phyloP scores from a whole-genome alignment of 2,888 invertebrate genomes.

The Scaptomyza caliginosa region DNA sequence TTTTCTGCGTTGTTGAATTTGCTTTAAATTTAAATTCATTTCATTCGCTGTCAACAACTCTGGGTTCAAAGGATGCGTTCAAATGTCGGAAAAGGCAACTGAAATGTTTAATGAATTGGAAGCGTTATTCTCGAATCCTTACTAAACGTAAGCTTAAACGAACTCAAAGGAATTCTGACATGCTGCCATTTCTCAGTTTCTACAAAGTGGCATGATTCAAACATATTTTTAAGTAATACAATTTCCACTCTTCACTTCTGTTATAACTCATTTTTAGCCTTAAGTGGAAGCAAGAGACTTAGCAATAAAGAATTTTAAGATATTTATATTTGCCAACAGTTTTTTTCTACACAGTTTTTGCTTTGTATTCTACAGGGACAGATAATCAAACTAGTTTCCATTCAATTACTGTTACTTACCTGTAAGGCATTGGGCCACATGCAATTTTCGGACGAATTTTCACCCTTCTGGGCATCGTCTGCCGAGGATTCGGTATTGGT shows the following conservation, averaged over 20 bases:
- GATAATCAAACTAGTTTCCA: background rate
- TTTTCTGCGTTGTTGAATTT: constrained; percentile 46
- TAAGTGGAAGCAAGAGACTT: background rate
- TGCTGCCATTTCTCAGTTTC: background rate
- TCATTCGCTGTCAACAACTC: constrained; percentile 24
- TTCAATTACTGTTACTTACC: constrained; percentile 87
- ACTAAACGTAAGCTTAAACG: constrained; percentile 12
- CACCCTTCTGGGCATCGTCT: constrained; percentile 48
- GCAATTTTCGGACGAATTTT: constrained; percentile 85
- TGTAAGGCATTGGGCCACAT: constrained; percentile 91
- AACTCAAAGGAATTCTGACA: constrained; percentile 7
- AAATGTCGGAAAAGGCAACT: constrained; percentile 33
- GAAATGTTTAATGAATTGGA: constrained; percentile 67
- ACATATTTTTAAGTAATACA: background rate
- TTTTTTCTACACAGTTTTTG: background rate
- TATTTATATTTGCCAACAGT: background rate
- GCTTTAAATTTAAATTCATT: constrained; percentile 56
- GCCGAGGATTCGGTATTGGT: constrained; percentile 32
- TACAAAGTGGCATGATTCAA: constrained; percentile 17
- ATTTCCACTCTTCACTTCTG: background rate
- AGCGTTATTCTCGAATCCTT: constrained; percentile 50
- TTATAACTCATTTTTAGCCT: background rate
- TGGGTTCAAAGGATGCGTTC: constrained; percentile 49
- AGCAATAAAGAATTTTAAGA: background rate
- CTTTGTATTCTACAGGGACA: background rate